A percentile compares a stretch with the other conserved stretches of the same genome.
These are phyloP conservation scores for Heliconius ethilla DNA, from an alignment of 2,888 invertebrate species.

Conservation along the genomic window DNA sequence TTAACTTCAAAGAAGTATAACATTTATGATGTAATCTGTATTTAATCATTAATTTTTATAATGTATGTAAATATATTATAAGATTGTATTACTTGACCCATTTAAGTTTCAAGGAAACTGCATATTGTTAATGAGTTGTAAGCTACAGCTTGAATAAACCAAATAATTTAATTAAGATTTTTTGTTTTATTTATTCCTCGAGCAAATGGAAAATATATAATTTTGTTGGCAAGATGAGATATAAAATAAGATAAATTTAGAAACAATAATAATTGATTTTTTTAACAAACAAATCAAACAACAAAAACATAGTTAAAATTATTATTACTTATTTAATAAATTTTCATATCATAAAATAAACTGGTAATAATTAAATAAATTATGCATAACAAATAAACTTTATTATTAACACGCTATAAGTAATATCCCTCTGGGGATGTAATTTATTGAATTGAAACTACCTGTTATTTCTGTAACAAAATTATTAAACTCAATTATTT, in stretches of 20 bases:
- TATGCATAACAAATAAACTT: background rate
- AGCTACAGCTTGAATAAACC: slow-evolving; percentile 76
- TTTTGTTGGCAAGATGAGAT: too few species aligned
- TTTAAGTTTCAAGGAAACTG: slow-evolving; percentile 76
- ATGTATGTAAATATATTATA: slow-evolving; percentile 63
- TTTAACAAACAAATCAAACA: too few species aligned
- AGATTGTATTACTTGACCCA: slow-evolving; percentile 55
- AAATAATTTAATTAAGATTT: slow-evolving; percentile 61
- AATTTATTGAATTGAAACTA: slow-evolving; percentile 9
- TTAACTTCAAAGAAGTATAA: slow-evolving; percentile 70
- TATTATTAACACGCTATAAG: background rate
- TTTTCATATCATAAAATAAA: background rate
- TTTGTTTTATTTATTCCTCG: slow-evolving; percentile 39
- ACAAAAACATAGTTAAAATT: too few species aligned
- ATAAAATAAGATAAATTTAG: too few species aligned
- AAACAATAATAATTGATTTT: too few species aligned
- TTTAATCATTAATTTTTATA: slow-evolving; percentile 54
- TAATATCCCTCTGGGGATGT: slow-evolving; percentile 6
- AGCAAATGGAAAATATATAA: too few species aligned
- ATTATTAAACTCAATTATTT: slow-evolving; percentile 14
- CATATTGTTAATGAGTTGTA: slow-evolving; percentile 75
- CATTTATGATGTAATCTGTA: slow-evolving; percentile 54
- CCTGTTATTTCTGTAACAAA: slow-evolving; percentile 7
- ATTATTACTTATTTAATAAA: background rate
- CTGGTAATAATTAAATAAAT: background rate